Evolutionary conservation across 2,113 vertebrate species (phyloP), one percentile per base, ranked within the genome.

Genomic region (Damaliscus lunatus): DNA sequence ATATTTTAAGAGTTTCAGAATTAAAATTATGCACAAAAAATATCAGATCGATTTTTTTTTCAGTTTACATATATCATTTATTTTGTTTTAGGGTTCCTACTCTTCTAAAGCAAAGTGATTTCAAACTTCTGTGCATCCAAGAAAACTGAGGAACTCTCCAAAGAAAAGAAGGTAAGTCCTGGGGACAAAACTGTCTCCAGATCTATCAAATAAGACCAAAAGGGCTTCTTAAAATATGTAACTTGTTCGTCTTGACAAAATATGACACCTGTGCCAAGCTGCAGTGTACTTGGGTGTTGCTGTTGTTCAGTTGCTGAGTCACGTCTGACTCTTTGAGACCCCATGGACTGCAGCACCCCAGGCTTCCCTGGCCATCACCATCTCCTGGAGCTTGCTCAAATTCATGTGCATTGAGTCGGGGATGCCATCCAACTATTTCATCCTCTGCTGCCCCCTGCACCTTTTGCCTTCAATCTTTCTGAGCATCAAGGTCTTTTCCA

Each of bases 121-220:
- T 59, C 31, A 64, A 93, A 95, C 59, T 96, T 88, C 86, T 84
- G 25, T 14, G 7, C 33, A 53, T 52, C 59, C 33, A 53, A 36
- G 31, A 81, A 12, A 90, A 89, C 43, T 14, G 36, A 92, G 90
- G 62, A 50, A 40, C 3, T 48, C 11, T 71, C 43, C 48, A 53
- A 48, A 88, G 96, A 92, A 96, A 71, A 59, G 14, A 89, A 94
- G 97, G 98, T 98, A 98, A 97, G 98, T 77, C 6, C 17, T 10
- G n/a, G 50, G 16, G n/a, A 60, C 48, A n/a, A 6, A 88, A 90
- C 80, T 81, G 43, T 87, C 71, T 91, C 80, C 29, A 77, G 40
- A 23, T 4, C 59, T 29, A 25, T 8, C 13, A 43, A 33, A 67
- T 6, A 25, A 43, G 19, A 53, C 43, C 50, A 36, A 93, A 78